Evolutionary conservation across 2,888 invertebrate genomes (phyloP), one percentile per base, ranked within the genome.

Genomic region (Dioctria rufipes): DNA sequence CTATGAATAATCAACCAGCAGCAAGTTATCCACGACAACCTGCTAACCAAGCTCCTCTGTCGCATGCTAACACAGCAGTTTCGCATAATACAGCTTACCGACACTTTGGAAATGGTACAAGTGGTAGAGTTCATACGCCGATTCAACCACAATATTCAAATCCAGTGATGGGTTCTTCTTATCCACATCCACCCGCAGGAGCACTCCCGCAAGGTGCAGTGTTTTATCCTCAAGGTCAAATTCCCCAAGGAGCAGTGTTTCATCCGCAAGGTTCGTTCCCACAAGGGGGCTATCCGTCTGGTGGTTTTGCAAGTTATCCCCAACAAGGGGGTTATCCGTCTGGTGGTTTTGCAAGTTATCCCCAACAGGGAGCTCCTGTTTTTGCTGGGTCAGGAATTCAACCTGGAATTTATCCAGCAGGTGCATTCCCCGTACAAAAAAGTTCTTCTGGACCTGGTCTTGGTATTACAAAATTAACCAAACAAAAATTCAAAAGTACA

Each of bases 381-480:
- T 82, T 66, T 63, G 71, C 75, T 43, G 81, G 81, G 4, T 49
- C 63, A 42, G 79, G 77, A n/a, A 51, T 81, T 77, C 73, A 71
- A 49, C 81, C 82, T 43, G 82, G 82, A 13, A 80, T 65, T 39
- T 81, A 82, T 80, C 80, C 82, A 54, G 82, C 80, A 42, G 82
- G 82, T 39, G 67, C 81, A 42, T 42, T 81, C 37, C 82, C 82
- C 3, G 25, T 69, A 8, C 80, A 65, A 4, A 39, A 71, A 51
- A 49, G 43, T 8, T 39, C n/a, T 49, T 88, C 88, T 0, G 89
- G 89, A 58, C 85, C 86, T 80, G 88, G 88, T 69, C 86, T 89
- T 49, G 88, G 88, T 89, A 84, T 85, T 86, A 82, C 25, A 25
- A 25, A 25, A 25, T 25, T 25, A 25, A 25, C 25, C n/a, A 42